Evolutionary conservation across 2,113 vertebrate genomes (phyloP).

Genomic region (Hippoglossus stenolepis): DNA sequence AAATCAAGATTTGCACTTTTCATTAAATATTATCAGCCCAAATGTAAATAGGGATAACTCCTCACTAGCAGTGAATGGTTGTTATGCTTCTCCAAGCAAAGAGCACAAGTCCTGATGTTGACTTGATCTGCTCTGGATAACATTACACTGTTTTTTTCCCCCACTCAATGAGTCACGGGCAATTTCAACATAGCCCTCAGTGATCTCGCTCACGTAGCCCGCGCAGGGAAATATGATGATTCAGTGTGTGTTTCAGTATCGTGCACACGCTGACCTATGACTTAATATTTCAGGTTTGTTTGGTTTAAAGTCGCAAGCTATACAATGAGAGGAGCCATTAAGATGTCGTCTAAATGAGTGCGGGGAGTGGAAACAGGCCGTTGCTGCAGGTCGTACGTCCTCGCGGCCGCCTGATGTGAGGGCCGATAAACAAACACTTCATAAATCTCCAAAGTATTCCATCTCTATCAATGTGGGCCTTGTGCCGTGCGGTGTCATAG

Average conservation of each 20-base stretch:
- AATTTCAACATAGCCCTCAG: slow-evolving; percentile 52
- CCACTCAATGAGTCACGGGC: slow-evolving; percentile 54
- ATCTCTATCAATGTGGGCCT: slow-evolving; percentile 61
- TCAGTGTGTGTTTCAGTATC: slow-evolving; percentile 42
- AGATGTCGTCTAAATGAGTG: not conserved
- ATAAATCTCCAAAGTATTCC: slow-evolving; percentile 67
- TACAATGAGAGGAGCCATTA: not conserved
- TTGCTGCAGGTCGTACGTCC: not conserved
- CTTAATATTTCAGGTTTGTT: slow-evolving; percentile 7
- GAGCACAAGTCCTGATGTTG: not conserved
- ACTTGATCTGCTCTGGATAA: slow-evolving; percentile 40
- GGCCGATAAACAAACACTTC: slow-evolving; percentile 57
- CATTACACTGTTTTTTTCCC: slow-evolving; percentile 44
- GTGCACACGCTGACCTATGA: slow-evolving; percentile 39
- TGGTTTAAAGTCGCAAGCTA: not conserved
- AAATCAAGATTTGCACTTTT: not conserved
- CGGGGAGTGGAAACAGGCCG: not conserved
- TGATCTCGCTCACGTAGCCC: slow-evolving; percentile 42
- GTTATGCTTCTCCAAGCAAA: slow-evolving; percentile 28
- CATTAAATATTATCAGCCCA: not conserved
- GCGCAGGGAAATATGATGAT: slow-evolving; percentile 43
- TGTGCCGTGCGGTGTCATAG: slow-evolving; percentile 53
- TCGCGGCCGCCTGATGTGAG: slow-evolving; percentile 28
- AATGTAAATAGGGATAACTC: not conserved
- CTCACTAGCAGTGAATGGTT: not conserved